Base-by-base conservation (phyloP, 2,797 vertebrate genomes). In the Anguilla obscura region DNA sequence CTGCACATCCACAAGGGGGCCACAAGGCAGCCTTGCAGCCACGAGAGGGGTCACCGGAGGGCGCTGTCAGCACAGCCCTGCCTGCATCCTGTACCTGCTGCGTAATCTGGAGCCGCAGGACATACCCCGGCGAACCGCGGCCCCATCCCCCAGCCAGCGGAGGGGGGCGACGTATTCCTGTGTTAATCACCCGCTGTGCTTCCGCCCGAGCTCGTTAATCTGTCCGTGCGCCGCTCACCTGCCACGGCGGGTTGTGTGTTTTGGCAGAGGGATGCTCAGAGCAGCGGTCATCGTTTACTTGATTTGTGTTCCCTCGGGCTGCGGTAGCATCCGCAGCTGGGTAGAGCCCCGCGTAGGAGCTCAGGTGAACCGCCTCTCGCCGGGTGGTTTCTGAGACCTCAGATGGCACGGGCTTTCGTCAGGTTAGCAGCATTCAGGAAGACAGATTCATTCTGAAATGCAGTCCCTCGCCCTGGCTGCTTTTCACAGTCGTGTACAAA, bases 81-180 rank as follows among this genome's bases (percentile, higher is more conserved):
- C 85, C 88, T 89, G 89, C 90, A 92, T 92, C 91, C 91, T 92
- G 91, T 88, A 87, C 50, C 33, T 45, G 79, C 58, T 56, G 83
- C 33, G 56, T 82, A 45, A 85, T 69, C 58, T 4, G 45, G 63
- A 85, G 76, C 87, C 90, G 89, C 84, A 90, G 91, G 91, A 92
- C 91, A 74, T 88, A 88, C 74, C 88, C 76, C 87, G 74, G 86
- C 87, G 24, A 74, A 87, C 66, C 85, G 87, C 66, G 79, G 86
- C 76, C 85, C 87, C 58, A 76, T 76, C 89, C 76, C 71, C 86
- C 86, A 82, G 86, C 66, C 88, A 88, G 90, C 87, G 88, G 40
- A 84, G 91, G 87, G 52, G 18, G 85, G 48, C 79, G 56, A n/a
- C 40, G 40, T 74, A 71, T 30, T 40, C 63, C 87, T 87, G 83